Evolutionary conservation across 2,888 invertebrate genomes (phyloP), one percentile per base, ranked within the genome.

Genomic region (Saturnia japonica): DNA sequence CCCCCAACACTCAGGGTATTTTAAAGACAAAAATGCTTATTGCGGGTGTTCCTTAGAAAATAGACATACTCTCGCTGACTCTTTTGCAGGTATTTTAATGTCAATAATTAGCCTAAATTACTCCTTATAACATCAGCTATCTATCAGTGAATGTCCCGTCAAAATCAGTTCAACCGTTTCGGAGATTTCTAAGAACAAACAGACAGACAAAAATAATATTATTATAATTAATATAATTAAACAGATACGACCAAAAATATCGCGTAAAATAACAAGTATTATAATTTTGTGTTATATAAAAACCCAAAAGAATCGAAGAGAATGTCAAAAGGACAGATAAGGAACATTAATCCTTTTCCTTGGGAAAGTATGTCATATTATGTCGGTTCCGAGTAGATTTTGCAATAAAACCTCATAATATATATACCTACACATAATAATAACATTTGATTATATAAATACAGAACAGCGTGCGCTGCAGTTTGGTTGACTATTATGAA

Each of bases 311-410:
- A 25, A 19, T 43, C 67, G 14, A 40, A 67, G 60, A 68, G 40
- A 66, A 43, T 51, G 28, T 45, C n/a, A 43, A 45, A 45, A 45
- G 60, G 34, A 68, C 60, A 60, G 60, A 70, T 70, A 60, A 43
- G 62, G 68, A 70, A 68, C 68, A 19, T 62, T 47, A 68, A 70
- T 62, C 68, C 8, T 67, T 70, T 68, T 68, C 70, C 70, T 70
- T 47, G 68, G 47, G 70, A 70, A 70, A 70, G 70, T 57, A 68
- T 60, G 62, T 68, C 68, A 68, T 3, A 66, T 4, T 57, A 28
- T 19, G 57, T 14, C 64, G 34, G 19, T 11, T 64, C 28, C 28
- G 45, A 28, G 25, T 14, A 25, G 28, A 68, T 45, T 47, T 68
- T 45, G 47, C 68, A 45, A 40, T 64, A 64, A 64, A 64, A n/a